Evolutionary conservation across 2,797 vertebrate species (phyloP), one percentile per base, ranked within the genome.

Genomic region (Toxotes lorentzi): DNA sequence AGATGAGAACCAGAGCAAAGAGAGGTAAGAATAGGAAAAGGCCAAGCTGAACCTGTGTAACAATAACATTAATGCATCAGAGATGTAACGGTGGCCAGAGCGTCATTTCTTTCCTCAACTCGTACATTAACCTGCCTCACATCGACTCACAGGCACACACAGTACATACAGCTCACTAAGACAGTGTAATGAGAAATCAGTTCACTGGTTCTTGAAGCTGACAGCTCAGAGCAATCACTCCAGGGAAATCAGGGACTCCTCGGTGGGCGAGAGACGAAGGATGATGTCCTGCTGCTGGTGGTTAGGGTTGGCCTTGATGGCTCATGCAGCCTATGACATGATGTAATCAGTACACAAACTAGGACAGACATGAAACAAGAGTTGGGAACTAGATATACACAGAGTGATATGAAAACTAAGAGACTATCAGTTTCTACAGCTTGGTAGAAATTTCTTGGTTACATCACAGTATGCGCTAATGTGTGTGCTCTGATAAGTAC

Each of bases 161-260:
- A 45, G 63, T n/a, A 40, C 40, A 23, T 12, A 40, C 54, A 60
- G 24, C 64, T 73, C 68, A 59, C 54, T 24, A 2, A 32, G 45
- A 47, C 24, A 34, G 43, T n/a, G 35, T 58, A 67, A 83, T 58
- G 73, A 85, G 67, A 79, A 77, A 84, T 76, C 78, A 77, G 60
- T 82, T 56, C 16, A 24, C 13, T 30, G 53, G 24, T 7, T 76
- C 23, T 45, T 50, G 38, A 66, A 79, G 53, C 53, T 56, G 32
- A 75, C 60, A 53, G 65, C 67, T 74, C 47, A 51, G 27, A 74
- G 68, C 47, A 63, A 60, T 72, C 17, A 76, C 83, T 84, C 47
- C 24, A 32, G 78, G 58, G 81, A 77, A 81, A 73, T 74, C 43
- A 73, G 74, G 50, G 68, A 81, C 47, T 82, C 72, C 57, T 66